These are phyloP conservation scores for Corythornis leucogaster DNA, from an alignment of 2,797 vertebrate species.

Conservation along the genomic window DNA sequence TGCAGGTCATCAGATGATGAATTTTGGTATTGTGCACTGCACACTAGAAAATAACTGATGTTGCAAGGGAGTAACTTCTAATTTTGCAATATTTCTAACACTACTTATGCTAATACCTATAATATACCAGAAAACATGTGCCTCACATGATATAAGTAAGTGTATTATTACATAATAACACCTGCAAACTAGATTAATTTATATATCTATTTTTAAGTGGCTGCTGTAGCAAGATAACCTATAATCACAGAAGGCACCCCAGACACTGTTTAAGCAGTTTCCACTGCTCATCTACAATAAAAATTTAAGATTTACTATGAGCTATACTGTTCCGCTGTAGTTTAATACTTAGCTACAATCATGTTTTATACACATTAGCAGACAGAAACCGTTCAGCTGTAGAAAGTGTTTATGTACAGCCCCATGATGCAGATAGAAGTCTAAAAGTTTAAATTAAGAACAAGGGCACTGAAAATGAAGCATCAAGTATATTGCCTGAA, in stretches of 20 bases:
- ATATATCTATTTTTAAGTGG: slow-evolving; percentile 63
- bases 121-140: slow-evolving; percentile 42
- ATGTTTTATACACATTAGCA: slow-evolving; percentile 71
- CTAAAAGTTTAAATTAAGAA: slow-evolving; percentile 71
- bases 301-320: slow-evolving; percentile 70
- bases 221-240: slow-evolving; percentile 53
- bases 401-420: slow-evolving; percentile 71
- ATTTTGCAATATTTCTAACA: slow-evolving; percentile 53
- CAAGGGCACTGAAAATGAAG: slow-evolving; percentile 67
- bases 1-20: slow-evolving; percentile 54
- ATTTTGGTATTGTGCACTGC: slow-evolving; percentile 35
- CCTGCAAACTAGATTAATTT: slow-evolving; percentile 58
- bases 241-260: slow-evolving; percentile 49
- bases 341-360: slow-evolving; percentile 71
- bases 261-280: slow-evolving; percentile 47
- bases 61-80: slow-evolving; percentile 35
- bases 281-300: slow-evolving; percentile 53
- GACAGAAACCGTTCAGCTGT: slow-evolving; percentile 69
- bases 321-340: slow-evolving; percentile 57
- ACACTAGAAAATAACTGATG: slow-evolving; percentile 35
- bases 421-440: slow-evolving; percentile 71
- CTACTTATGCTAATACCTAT: slow-evolving; percentile 24
- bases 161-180: slow-evolving; percentile 46
- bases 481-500: slow-evolving; percentile 58
- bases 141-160: slow-evolving; percentile 50